These are phyloP conservation scores for Oxyura jamaicensis DNA, from an alignment of 2,113 vertebrate genomes.

Conservation along the genomic window DNA sequence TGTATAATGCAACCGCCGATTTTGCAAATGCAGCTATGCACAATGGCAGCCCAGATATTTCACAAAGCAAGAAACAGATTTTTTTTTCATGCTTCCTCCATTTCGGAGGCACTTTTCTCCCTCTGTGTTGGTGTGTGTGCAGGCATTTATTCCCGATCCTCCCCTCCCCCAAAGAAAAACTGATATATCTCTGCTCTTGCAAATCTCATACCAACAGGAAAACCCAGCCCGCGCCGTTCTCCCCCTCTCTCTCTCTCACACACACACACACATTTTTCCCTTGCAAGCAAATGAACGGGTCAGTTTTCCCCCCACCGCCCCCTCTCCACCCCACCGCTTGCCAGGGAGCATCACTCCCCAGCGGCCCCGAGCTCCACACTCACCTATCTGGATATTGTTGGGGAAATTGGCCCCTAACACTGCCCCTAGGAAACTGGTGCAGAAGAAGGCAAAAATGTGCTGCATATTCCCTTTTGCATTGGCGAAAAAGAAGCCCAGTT, in stretches of 20 bases:
- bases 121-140: neutral
- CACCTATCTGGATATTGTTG: constrained; percentile 99
- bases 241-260: neutral
- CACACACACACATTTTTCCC: neutral
- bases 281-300: neutral
- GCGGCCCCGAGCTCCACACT: constrained; percentile 68
- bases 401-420: constrained; percentile 98
- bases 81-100: constrained; percentile 54
- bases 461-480: constrained; percentile 99
- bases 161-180: constrained; percentile 35
- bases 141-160: constrained; percentile 33
- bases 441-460: constrained; percentile 97
- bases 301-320: neutral
- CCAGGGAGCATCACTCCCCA: neutral
- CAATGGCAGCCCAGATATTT: constrained; percentile 37
- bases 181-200: neutral
- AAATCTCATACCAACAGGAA: neutral
- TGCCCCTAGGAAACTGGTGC: constrained; percentile 96
- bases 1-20: neutral
- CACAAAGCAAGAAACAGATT: constrained; percentile 2
- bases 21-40: constrained; percentile 46
- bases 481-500: constrained; percentile 92
- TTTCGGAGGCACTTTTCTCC: constrained; percentile 69
- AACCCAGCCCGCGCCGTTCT: neutral
- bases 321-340: neutral